Base-by-base conservation (phyloP, 2,113 vertebrate genomes). In the Nothocercus nigrocapillus region DNA sequence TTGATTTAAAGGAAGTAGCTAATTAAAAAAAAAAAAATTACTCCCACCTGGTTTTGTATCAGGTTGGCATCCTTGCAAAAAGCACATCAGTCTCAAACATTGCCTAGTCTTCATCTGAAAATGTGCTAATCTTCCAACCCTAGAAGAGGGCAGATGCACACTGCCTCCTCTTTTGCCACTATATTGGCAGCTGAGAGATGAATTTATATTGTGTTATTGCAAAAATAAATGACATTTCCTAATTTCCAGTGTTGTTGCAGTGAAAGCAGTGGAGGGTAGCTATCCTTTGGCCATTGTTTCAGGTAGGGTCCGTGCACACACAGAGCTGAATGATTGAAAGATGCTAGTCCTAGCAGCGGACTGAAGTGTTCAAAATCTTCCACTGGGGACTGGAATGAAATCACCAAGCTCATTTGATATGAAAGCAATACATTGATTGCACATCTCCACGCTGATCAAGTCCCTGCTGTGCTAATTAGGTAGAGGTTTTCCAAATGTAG, bases 341-440 rank as follows among this genome's bases (percentile, higher is more conserved):
- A 27, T 32, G 27, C 27, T 59, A 40, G 40, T 45, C 38, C 34
- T 44, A 59, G 72, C 44, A 66, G 22, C 8, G 61, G 54, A 21
- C 44, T 49, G 72, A 32, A 25, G 36, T 42, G 32, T 70, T 70
- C 64, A 77, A 11, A 82, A 25, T 13, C 42, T 44, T 63, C 73
- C 56, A 58, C 12, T 91, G n/a, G n/a, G 40, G 36, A 40, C 40
- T 36, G 22, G 51, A 54, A 13, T 17, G 80, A 80, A 49, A 38
- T 34, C 76, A 28, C 24, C 75, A 64, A 63, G 54, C 76, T 78
- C 77, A 24, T 53, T 78, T 38, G 32, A 8, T 22, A n/a, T 49
- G 17, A 21, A 74, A 62, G 32, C 1, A 5, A 11, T 1, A 9
- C 0, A 0, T 38, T 75, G 28, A 47, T 73, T 11, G 6, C 24